A percentile compares a stretch with the other conserved stretches of the same genome.
Conservation (phyloP, 2,113 vertebrate species). For the Pituophis catenifer region DNA sequence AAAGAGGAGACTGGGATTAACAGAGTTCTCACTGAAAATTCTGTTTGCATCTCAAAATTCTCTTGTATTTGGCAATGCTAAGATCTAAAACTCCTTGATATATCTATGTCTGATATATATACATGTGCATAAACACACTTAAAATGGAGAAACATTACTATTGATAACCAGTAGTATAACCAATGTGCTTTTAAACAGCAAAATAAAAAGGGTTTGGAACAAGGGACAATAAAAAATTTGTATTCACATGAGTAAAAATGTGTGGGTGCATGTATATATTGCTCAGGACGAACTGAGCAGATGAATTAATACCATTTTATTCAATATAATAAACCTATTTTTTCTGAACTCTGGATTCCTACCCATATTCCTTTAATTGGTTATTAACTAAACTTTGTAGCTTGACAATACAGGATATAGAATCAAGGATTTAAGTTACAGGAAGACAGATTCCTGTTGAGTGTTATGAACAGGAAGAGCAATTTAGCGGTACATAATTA, state of each 20-base stretch:
- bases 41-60: slow-evolving; percentile 24
- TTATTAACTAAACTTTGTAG: background rate
- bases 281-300: background rate
- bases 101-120: background rate
- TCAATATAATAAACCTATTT: background rate
- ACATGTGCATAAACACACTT: background rate
- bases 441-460: background rate
- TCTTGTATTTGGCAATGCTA: slow-evolving; percentile 2
- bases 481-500: background rate
- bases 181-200: slow-evolving; percentile 44
- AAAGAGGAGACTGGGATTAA: slow-evolving; percentile 14
- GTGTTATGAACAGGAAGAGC: background rate
- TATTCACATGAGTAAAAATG: background rate
- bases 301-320: background rate
- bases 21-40: slow-evolving; percentile 7
- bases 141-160: background rate
- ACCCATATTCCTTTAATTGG: background rate
- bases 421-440: background rate
- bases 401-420: background rate
- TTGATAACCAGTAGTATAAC: slow-evolving; percentile 40
- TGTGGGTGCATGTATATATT: background rate
- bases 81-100: slow-evolving; percentile 18
- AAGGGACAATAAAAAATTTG: background rate
- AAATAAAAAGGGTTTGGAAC: slow-evolving; percentile 15
- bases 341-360: background rate